Percentiles rank a stretch among this genome's conserved stretches.
These are phyloP conservation scores for Achroia grisella DNA, from an alignment of 1,140 invertebrate genomes.

Conservation along the genomic window DNA sequence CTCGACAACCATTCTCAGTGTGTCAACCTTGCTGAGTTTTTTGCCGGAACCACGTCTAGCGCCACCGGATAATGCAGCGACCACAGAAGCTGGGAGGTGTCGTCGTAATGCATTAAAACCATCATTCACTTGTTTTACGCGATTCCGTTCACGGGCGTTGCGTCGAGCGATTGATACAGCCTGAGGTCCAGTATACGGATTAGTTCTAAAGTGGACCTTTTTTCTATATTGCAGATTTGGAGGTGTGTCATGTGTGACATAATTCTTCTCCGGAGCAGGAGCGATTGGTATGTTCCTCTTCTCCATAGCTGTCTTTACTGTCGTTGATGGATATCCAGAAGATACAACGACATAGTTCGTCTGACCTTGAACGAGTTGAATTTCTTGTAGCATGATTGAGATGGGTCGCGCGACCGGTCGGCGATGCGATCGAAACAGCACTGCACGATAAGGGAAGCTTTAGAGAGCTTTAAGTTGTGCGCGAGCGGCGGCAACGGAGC, in stretches of 20 bases:
- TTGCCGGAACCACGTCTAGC: slow-evolving; percentile 83
- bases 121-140: slow-evolving; percentile 96
- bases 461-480: slow-evolving; percentile 34
- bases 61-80: slow-evolving; percentile 80
- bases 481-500: slow-evolving; percentile 53
- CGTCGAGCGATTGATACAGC: slow-evolving; percentile 90
- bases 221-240: slow-evolving; percentile 57
- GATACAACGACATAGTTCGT: slow-evolving; percentile 75
- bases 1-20: slow-evolving; percentile 93
- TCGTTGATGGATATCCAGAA: slow-evolving; percentile 56
- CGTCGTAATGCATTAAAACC: slow-evolving; percentile 91
- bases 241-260: slow-evolving; percentile 61
- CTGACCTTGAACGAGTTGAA: slow-evolving; percentile 71
- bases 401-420: slow-evolving; percentile 40
- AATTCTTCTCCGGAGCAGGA: slow-evolving; percentile 51
- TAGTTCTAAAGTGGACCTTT: slow-evolving; percentile 80
- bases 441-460: slow-evolving; percentile 53
- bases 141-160: slow-evolving; percentile 94
- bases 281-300: slow-evolving; percentile 65
- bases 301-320: slow-evolving; percentile 46
- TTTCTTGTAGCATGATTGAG: slow-evolving; percentile 66
- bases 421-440: slow-evolving; percentile 51
- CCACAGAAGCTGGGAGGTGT: slow-evolving; percentile 87
- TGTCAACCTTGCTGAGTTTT: slow-evolving; percentile 97
- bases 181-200: slow-evolving; percentile 78